phyloP scores from a whole-genome alignment of 92 coral and sea anemone genomes.

The Phenganax stokvisi region DNA sequence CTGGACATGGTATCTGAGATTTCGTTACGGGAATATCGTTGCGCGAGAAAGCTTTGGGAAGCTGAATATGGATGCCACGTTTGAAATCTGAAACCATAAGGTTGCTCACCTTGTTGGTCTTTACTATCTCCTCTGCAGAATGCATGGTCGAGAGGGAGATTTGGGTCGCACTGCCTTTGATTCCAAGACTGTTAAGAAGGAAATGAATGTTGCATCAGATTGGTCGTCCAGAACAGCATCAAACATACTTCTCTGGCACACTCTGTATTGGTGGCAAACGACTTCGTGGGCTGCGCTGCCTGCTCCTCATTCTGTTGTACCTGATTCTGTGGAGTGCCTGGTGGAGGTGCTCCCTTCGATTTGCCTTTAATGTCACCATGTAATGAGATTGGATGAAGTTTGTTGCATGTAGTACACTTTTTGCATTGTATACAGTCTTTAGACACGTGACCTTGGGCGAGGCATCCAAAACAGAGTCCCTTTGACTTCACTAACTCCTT shows the following conservation, averaged over 20 bases:
- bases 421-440: conserved; percentile 46
- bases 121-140: conserved; percentile 34
- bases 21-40: conserved; percentile 35
- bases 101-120: conserved; percentile 41
- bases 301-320: conserved; percentile 47
- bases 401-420: conserved; percentile 41
- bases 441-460: conserved; percentile 50
- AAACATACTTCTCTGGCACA: conserved; percentile 31
- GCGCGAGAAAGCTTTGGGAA: conserved; percentile 43
- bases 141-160: conserved; percentile 47
- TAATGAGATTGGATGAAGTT: conserved; percentile 49
- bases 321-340: not conserved
- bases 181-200: conserved; percentile 26
- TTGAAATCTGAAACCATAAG: conserved; percentile 39
- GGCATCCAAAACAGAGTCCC: conserved; percentile 55
- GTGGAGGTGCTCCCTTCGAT: not conserved
- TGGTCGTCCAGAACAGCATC: conserved; percentile 54
- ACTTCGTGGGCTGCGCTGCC: conserved; percentile 19
- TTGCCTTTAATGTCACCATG: conserved; percentile 50
- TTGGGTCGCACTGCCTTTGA: conserved; percentile 41
- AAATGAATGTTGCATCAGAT: conserved; percentile 47
- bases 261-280: conserved; percentile 8
- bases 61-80: conserved; percentile 22
- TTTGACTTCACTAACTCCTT: conserved; percentile 48
- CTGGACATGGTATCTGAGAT: conserved; percentile 46